Conservation (phyloP, 2,113 vertebrate species). For the Uria lomvia region DNA sequence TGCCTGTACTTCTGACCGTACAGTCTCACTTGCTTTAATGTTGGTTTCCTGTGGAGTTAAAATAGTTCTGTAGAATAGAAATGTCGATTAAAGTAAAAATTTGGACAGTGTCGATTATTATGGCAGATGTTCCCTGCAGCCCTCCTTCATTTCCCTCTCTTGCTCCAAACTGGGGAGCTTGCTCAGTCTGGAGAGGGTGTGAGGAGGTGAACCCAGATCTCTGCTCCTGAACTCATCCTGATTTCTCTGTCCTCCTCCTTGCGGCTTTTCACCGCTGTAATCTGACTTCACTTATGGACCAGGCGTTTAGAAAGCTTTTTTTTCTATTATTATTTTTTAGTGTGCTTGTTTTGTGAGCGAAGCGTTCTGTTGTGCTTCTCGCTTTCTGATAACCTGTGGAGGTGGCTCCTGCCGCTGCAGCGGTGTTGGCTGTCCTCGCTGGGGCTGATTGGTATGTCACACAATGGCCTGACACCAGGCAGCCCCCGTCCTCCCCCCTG, state of each 20-base stretch:
- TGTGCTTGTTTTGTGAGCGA: background rate
- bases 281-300: background rate
- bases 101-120: background rate
- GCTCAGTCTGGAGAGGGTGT: background rate
- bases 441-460: background rate
- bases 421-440: background rate
- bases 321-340: background rate
- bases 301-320: background rate
- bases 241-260: background rate
- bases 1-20: background rate
- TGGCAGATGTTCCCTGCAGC: background rate
- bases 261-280: background rate
- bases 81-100: background rate
- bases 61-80: background rate
- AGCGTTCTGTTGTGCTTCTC: background rate
- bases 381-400: background rate
- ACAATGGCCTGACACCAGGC: background rate
- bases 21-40: background rate
- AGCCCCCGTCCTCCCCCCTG: accelerated
- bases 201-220: background rate
- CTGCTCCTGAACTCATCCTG: background rate
- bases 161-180: background rate
- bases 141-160: background rate
- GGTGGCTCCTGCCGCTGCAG: background rate
- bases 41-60: background rate